Evolutionary conservation across 2,888 invertebrate species (phyloP).

Genomic region (Nemapogon koenigi): DNA sequence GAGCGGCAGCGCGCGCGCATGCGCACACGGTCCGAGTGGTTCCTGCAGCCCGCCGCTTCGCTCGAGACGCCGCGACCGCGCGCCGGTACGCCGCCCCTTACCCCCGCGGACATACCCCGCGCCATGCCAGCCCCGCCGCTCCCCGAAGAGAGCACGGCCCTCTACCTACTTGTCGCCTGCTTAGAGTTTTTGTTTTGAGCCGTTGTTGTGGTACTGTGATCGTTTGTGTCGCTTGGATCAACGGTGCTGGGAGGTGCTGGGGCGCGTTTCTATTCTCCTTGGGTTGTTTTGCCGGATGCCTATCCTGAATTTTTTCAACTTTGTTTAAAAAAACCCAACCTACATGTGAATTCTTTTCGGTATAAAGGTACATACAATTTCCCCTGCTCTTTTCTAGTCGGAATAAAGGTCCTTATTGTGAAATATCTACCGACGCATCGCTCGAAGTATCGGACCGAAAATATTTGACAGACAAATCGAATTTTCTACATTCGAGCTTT

Average conservation of each 20-base stretch:
- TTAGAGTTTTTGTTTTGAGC: constrained; percentile 62
- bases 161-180: constrained; percentile 62
- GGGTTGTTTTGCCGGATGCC: constrained; percentile 46
- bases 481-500: too few species aligned
- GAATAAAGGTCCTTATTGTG: too few species aligned
- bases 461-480: too few species aligned
- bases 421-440: too few species aligned
- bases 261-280: too few species aligned
- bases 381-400: too few species aligned
- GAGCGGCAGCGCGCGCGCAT: constrained; percentile 96
- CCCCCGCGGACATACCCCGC: constrained; percentile 17
- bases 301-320: too few species aligned
- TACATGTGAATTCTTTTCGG: too few species aligned
- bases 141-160: constrained; percentile 47
- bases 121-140: constrained; percentile 18
- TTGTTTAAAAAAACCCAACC: too few species aligned
- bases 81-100: constrained; percentile 41
- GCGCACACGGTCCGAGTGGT: constrained; percentile 98
- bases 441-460: too few species aligned
- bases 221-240: constrained; percentile 25
- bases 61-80: constrained; percentile 49
- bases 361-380: too few species aligned
- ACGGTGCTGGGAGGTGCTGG: constrained; percentile 21
- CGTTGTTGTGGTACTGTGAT: constrained; percentile 45
- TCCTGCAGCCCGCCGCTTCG: constrained; percentile 75